These are phyloP conservation scores for Peromyscus leucopus DNA, from an alignment of 2,113 vertebrate genomes.

Conservation along the genomic window DNA sequence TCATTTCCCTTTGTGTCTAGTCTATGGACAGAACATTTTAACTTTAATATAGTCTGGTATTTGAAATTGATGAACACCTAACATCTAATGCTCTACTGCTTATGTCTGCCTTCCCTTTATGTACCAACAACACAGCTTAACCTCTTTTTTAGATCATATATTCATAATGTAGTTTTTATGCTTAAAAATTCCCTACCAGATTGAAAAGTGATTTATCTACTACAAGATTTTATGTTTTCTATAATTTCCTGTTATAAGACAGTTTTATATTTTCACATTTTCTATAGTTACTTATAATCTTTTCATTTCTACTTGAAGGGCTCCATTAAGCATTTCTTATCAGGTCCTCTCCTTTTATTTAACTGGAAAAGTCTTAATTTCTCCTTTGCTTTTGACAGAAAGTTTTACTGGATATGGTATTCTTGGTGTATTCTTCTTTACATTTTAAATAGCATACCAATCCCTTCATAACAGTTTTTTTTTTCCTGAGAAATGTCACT, in stretches of 20 bases:
- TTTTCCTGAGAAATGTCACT: background rate
- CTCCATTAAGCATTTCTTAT: background rate
- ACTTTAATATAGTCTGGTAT: background rate
- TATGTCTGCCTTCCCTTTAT: background rate
- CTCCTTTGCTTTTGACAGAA: background rate
- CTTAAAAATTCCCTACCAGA: background rate
- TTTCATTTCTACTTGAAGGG: background rate
- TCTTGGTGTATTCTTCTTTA: background rate
- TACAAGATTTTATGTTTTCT: background rate
- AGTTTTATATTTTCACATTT: background rate
- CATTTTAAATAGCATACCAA: background rate
- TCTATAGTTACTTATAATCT: background rate
- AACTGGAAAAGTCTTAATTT: background rate
- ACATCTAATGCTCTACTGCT: background rate
- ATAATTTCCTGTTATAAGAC: background rate
- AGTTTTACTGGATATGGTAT: background rate
- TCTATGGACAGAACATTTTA: background rate
- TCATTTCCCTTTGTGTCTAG: background rate
- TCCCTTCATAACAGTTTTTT: background rate
- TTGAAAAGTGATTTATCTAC: background rate
- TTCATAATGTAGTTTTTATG: background rate
- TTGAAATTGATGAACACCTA: background rate
- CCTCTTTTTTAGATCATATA: background rate
- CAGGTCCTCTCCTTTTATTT: background rate
- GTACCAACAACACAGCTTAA: background rate